phyloP scores from a whole-genome alignment of 1,140 invertebrate species.

The Drosophila ohnishii region DNA sequence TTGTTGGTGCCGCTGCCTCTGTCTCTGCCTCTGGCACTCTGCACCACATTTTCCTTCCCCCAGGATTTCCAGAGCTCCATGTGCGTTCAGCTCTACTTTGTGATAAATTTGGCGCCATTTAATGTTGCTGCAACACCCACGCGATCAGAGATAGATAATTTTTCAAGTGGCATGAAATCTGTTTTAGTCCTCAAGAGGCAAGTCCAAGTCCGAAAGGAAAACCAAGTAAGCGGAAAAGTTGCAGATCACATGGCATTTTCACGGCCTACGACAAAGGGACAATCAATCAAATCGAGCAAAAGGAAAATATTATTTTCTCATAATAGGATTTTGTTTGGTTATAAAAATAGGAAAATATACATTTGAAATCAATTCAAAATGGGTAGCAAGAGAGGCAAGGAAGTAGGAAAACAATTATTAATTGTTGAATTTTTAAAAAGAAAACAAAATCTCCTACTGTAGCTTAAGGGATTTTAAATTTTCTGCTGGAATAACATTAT shows the following conservation, averaged over 20 bases:
- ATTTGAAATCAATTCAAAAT: not conserved
- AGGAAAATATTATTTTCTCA: conserved; percentile 32
- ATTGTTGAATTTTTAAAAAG: not conserved
- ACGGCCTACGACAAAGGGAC: conserved; percentile 3
- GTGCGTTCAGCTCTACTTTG: conserved; percentile 54
- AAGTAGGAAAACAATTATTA: not conserved
- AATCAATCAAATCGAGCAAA: conserved; percentile 56
- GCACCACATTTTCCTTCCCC: conserved; percentile 2
- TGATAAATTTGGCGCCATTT: conserved; percentile 70
- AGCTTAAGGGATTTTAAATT: not conserved
- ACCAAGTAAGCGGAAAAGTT: conserved; percentile 33
- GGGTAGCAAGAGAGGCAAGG: not conserved
- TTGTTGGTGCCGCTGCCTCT: conserved; percentile 29
- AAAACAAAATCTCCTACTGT: not conserved
- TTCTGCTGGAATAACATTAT: not conserved
- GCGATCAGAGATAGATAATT: conserved; percentile 61
- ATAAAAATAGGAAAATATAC: conserved; percentile 8
- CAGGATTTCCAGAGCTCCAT: conserved; percentile 9
- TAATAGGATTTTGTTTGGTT: conserved; percentile 25
- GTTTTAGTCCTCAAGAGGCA: conserved; percentile 7
- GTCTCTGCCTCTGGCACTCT: conserved; percentile 8
- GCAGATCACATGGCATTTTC: conserved; percentile 22
- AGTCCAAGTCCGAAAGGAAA: conserved; percentile 9
- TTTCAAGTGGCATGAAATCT: conserved; percentile 58
- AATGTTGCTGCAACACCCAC: conserved; percentile 71